Conservation (phyloP, 2,113 vertebrate species). For the Oxygymnocypris stewartii region DNA sequence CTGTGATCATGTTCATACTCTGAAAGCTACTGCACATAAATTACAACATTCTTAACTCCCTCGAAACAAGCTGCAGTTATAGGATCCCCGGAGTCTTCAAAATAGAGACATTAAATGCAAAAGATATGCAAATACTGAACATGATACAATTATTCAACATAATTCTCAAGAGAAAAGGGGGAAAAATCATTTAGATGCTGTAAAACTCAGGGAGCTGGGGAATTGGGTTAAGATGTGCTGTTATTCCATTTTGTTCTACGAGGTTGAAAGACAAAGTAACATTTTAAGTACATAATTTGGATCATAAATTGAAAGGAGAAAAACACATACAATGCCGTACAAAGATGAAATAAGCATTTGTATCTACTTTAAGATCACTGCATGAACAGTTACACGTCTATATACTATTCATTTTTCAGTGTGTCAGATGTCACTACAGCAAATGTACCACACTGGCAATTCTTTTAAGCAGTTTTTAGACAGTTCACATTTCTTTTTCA, state of each 20-base stretch:
- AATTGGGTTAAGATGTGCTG: background rate
- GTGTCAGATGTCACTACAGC: background rate
- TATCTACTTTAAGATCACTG: background rate
- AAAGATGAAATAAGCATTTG: background rate
- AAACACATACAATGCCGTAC: background rate
- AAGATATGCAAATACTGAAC: conserved; percentile 11
- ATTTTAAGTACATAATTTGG: background rate
- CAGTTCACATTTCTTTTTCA: conserved; percentile 1
- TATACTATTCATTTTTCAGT: background rate
- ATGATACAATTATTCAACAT: background rate
- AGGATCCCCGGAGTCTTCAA: background rate
- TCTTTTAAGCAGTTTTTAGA: background rate
- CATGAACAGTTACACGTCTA: background rate
- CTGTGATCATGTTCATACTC: no score
- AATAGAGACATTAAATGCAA: conserved; percentile 1
- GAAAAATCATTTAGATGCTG: background rate
- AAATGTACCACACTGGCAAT: background rate
- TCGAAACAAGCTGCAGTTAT: background rate
- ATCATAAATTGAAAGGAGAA: background rate
- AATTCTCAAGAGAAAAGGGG: conserved; percentile 16
- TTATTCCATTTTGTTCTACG: conserved; percentile 1
- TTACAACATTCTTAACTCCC: background rate
- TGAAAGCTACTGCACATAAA: background rate
- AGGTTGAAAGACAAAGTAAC: background rate
- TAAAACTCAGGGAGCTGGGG: background rate